These are phyloP conservation scores for Galerucella nymphaeae DNA, from an alignment of 2,888 invertebrate genomes.

Conservation along the genomic window DNA sequence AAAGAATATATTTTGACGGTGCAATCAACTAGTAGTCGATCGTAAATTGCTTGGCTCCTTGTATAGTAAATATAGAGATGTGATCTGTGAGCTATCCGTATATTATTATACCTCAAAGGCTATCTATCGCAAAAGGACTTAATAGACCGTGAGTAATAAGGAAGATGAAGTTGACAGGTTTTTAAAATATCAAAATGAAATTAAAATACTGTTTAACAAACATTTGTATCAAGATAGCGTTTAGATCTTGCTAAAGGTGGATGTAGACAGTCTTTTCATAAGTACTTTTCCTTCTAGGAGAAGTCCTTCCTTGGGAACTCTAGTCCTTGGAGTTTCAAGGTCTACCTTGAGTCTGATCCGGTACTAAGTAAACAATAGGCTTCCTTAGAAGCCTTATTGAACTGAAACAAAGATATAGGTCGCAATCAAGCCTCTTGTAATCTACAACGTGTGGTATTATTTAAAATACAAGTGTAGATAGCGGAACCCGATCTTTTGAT, in stretches of 20 bases:
- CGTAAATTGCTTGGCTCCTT: slow-evolving; percentile 47
- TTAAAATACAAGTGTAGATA: not conserved
- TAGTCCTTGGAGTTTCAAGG: no score
- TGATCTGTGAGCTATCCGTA: slow-evolving; percentile 12
- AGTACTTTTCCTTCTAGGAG: no score
- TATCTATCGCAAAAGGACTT: slow-evolving; percentile 10
- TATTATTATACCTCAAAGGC: slow-evolving; percentile 1
- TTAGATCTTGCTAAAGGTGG: no score
- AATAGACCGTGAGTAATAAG: not conserved
- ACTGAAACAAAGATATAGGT: no score
- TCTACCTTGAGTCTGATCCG: no score
- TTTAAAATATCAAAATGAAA: not conserved
- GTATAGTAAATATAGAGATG: slow-evolving; percentile 13
- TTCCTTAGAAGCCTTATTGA: no score
- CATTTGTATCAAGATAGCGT: not conserved
- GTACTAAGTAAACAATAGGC: no score
- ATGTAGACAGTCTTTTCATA: not conserved
- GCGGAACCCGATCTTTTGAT: not conserved
- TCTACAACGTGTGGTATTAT: no score
- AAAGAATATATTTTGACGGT: slow-evolving; percentile 49
- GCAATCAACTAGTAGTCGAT: slow-evolving; percentile 41
- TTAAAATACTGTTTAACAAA: not conserved
- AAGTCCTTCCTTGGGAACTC: no score
- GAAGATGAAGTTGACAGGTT: not conserved
- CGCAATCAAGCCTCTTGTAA: no score